phyloP scores from a whole-genome alignment of 1,140 invertebrate genomes.

The Scaptomyza graminum region DNA sequence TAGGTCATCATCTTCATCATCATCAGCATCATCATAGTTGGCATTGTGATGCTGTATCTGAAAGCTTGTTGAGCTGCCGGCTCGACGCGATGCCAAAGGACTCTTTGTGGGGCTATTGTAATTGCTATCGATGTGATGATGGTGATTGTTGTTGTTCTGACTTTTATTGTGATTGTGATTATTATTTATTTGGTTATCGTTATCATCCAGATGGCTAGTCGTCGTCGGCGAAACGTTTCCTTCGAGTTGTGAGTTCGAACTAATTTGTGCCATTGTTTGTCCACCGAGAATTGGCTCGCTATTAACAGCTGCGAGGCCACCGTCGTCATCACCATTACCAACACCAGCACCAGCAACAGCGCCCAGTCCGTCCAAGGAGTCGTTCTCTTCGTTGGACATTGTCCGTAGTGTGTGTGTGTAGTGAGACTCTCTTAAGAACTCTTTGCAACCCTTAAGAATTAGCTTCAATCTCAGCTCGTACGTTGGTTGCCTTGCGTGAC shows the following conservation, averaged over 20 bases:
- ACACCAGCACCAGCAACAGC: slow-evolving; percentile 39
- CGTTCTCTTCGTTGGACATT: slow-evolving; percentile 77
- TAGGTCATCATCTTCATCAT: slow-evolving; percentile 56
- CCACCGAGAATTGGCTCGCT: slow-evolving; percentile 69
- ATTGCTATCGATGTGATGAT: slow-evolving; percentile 50
- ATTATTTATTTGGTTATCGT: slow-evolving; percentile 56
- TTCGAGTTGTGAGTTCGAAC: slow-evolving; percentile 82
- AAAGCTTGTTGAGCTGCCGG: slow-evolving; percentile 55
- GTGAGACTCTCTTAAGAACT: slow-evolving; percentile 54
- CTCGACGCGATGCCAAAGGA: slow-evolving; percentile 31
- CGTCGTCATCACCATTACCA: slow-evolving; percentile 51
- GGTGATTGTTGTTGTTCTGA: slow-evolving; percentile 35
- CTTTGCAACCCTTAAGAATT: slow-evolving; percentile 3
- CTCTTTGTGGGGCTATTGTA: slow-evolving; percentile 66
- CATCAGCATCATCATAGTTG: slow-evolving; percentile 66
- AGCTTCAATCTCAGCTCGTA: slow-evolving; percentile 19
- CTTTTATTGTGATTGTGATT: slow-evolving; percentile 33
- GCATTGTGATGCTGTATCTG: slow-evolving; percentile 55
- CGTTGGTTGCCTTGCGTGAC: slow-evolving; percentile 63
- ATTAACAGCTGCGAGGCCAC: slow-evolving; percentile 59
- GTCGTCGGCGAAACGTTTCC: slow-evolving; percentile 77
- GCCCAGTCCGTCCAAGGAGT: slow-evolving; percentile 51
- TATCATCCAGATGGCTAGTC: slow-evolving; percentile 72
- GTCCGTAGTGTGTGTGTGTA: slow-evolving; percentile 15
- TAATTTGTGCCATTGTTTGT: slow-evolving; percentile 83